phyloP scores from a whole-genome alignment of 2,888 invertebrate genomes.

The Orthonevra nobilis region DNA sequence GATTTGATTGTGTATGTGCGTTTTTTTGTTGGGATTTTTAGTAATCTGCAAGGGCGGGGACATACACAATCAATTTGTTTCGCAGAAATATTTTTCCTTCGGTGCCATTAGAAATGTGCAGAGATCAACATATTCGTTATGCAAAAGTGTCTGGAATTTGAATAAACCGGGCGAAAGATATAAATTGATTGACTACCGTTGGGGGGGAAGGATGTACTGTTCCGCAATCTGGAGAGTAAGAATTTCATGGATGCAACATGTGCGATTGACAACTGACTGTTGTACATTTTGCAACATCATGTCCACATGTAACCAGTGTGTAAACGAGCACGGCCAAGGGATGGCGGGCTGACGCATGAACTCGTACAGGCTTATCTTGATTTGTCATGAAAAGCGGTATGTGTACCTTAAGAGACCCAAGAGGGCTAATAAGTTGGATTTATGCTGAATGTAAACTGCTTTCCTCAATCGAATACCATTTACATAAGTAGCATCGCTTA shows the following conservation, averaged over 20 bases:
- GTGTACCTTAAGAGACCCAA: slow-evolving; percentile 13
- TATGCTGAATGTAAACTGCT: slow-evolving; percentile 55
- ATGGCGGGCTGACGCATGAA: neutral
- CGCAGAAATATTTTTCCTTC: slow-evolving; percentile 31
- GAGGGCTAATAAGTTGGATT: slow-evolving; percentile 45
- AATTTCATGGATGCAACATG: slow-evolving; percentile 41
- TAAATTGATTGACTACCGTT: slow-evolving; percentile 67
- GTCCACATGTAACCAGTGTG: slow-evolving; percentile 66
- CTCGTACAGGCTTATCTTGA: slow-evolving; percentile 24
- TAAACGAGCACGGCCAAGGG: slow-evolving; percentile 43
- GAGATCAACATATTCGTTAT: slow-evolving; percentile 51
- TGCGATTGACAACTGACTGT: slow-evolving; percentile 66
- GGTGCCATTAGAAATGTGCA: slow-evolving; percentile 21
- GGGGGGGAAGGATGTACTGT: slow-evolving; percentile 44
- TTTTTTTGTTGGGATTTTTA: neutral
- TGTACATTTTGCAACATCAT: slow-evolving; percentile 69
- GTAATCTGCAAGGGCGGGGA: slow-evolving; percentile 4
- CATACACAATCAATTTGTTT: slow-evolving; percentile 36
- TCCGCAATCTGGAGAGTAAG: slow-evolving; percentile 32
- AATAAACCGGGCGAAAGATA: slow-evolving; percentile 61
- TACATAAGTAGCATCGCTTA: slow-evolving; percentile 64
- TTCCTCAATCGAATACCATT: slow-evolving; percentile 61
- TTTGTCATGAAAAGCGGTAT: slow-evolving; percentile 41
- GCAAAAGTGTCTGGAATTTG: slow-evolving; percentile 58
- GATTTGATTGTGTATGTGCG: too few species aligned